Base-by-base conservation (phyloP, 2,113 vertebrate species). In the Halcyon senegalensis region DNA sequence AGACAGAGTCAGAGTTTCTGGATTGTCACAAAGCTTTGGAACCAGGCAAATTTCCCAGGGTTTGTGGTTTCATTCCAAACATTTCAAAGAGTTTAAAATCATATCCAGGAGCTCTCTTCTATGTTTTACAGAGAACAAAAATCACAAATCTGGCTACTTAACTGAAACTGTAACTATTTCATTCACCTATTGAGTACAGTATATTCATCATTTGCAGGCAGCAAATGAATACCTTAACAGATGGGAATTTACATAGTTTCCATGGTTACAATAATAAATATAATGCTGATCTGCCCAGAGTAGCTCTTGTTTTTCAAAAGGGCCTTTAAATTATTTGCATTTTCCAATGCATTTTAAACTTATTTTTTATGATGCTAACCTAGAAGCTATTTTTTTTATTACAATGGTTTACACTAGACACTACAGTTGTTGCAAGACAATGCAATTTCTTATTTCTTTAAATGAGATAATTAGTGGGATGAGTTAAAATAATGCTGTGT, bases 221-320 rank as follows among this genome's bases (percentile, higher is more conserved):
- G 87, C 74, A 93, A 91, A 81, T 3, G 11, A 94, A 93, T 93
- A 94, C 76, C 91, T 91, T 95, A 94, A 88, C 94, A 97, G 92
- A 96, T 88, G 82, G 89, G 66, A 97, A 96, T 97, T 94, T 96
- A 81, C 94, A 94, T 95, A 68, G 96, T 97, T 95, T 95, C 97
- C 87, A 96, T 95, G 94, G 97, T 80, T 97, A 93, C 96, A 39
- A 77, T 95, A 95, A 95, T 94, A 97, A 94, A 96, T 91, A 95
- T 74, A 89, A 84, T 76, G 59, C 58, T 95, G 87, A 87, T 95
- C 73, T 92, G 82, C 85, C 84, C 58, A 76, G 73, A 94, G 89
- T 92, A 94, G 64, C 90, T 95, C 74, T 93, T 92, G 78, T 93
- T 95, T 95, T 93, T 90, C 80, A 87, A 89, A 92, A 83, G 20